phyloP scores from a whole-genome alignment of 2,113 vertebrate species.

The Bubo bubo region DNA sequence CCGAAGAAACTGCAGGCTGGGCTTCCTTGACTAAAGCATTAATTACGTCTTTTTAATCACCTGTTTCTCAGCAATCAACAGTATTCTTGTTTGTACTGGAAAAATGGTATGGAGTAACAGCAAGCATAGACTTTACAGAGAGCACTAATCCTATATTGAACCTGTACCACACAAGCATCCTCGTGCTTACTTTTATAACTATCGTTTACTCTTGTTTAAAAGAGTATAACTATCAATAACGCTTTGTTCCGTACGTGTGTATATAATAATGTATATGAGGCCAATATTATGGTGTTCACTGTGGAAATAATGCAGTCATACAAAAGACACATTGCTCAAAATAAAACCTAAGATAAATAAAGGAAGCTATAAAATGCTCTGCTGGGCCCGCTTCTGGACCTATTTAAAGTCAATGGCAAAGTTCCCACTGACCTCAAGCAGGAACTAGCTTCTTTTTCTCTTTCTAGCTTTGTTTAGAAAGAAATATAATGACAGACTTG shows the following conservation, averaged over 20 bases:
- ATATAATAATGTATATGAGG: slow-evolving; percentile 22
- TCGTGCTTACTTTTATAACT: background rate
- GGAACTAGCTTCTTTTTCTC: slow-evolving; percentile 48
- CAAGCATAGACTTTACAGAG: background rate
- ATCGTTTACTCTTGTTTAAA: background rate
- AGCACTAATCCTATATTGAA: background rate
- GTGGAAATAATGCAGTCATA: slow-evolving; percentile 61
- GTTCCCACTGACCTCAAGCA: slow-evolving; percentile 53
- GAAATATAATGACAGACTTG: background rate
- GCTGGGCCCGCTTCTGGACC: slow-evolving; percentile 2
- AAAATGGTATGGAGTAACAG: background rate
- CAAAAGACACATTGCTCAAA: slow-evolving; percentile 51
- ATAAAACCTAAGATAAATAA: slow-evolving; percentile 68
- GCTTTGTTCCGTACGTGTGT: background rate
- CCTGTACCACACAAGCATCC: background rate
- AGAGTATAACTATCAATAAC: background rate
- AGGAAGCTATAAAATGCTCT: slow-evolving; percentile 63
- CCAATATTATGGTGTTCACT: background rate
- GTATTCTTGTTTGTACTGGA: background rate
- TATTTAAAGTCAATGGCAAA: slow-evolving; percentile 62
- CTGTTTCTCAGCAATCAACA: background rate
- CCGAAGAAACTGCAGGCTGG: background rate
- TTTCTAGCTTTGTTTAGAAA: slow-evolving; percentile 48
- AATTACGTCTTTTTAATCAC: background rate
- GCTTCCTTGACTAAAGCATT: background rate